Base-by-base conservation (phyloP, 1,140 invertebrate genomes). In the Yoshiicerus persimilis region DNA sequence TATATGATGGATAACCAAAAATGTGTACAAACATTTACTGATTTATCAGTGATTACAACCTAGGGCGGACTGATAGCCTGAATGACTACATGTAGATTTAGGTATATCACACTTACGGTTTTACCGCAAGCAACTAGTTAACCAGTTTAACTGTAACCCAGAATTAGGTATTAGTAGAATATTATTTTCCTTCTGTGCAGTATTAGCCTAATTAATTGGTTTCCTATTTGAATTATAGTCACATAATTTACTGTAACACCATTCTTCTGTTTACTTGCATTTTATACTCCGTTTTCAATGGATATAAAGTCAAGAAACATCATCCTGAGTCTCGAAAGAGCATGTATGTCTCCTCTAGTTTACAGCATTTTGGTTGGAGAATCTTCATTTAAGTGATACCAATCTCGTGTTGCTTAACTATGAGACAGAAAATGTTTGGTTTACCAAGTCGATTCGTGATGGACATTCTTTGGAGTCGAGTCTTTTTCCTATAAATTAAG, bases 1-100 rank as follows among this genome's bases (percentile, higher is more conserved):
- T 39, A 87, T 10, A 36, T 89, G 88, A 89, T 89, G 88, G 47
- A 89, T 89, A 89, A 87, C 38, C 38, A 5, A 32, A 87, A 34
- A 84, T 89, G 88, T 89, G 84, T 84, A 86, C 80, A 80, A 89
- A 87, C 88, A 89, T 86, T 70, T 36, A 36, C 88, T 89, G 88
- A 89, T 89, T 89, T 80, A 84, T 38, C 85, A 89, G 88, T 87
- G 88, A 89, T 56, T 86, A 87, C 20, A 89, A 89, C 86, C 86
- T 87, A 87, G 88, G 88, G 88, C 88, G 88, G 88, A 89, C 88
- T 89, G 88, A 89, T 87, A 66, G 75, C 36, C 30, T 70, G 56
- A 77, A 39, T 77, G 66, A 84, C 32, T 84, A 25, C n/a, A n/a
- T n/a, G n/a, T n/a, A n/a, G n/a, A n/a, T n/a, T n/a, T n/a, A n/a